Evolutionary conservation across 1,140 invertebrate genomes (phyloP).

Genomic region (Drosophila triauraria): DNA sequence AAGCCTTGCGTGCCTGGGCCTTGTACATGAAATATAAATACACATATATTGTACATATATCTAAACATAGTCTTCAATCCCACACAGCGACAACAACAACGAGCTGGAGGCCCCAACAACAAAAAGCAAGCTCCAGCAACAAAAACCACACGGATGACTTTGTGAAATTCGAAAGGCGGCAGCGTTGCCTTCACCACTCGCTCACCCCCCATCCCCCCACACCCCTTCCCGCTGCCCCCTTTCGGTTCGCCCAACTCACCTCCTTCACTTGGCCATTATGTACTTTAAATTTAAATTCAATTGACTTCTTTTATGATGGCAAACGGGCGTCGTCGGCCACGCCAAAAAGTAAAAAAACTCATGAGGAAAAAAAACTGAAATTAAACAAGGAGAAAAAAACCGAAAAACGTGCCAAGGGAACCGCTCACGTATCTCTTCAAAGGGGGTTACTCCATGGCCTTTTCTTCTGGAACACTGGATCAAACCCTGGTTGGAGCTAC

Average conservation of each 20-base stretch:
- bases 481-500: conserved; percentile 54
- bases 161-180: conserved; percentile 82
- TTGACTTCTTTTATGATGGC: conserved; percentile 83
- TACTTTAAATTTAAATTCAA: conserved; percentile 84
- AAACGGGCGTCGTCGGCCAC: conserved; percentile 78
- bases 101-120: conserved; percentile 44
- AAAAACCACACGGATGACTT: conserved; percentile 69
- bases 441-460: conserved; percentile 25
- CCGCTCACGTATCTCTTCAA: conserved; percentile 46
- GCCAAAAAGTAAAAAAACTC: conserved; percentile 64
- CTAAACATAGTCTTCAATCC: conserved; percentile 56
- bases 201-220: not conserved
- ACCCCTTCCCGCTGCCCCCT: not conserved
- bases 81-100: conserved; percentile 69
- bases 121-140: conserved; percentile 55
- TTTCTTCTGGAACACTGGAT: conserved; percentile 46
- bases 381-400: conserved; percentile 65
- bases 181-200: conserved; percentile 50
- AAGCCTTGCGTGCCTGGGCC: conserved; percentile 57
- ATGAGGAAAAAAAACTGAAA: conserved; percentile 26
- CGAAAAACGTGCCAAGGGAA: conserved; percentile 57
- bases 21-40: conserved; percentile 51
- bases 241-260: conserved; percentile 12
- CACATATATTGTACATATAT: conserved; percentile 21
- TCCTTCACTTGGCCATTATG: conserved; percentile 73